phyloP scores from a whole-genome alignment of 2,113 vertebrate genomes.

The Orthonyx spaldingii region DNA sequence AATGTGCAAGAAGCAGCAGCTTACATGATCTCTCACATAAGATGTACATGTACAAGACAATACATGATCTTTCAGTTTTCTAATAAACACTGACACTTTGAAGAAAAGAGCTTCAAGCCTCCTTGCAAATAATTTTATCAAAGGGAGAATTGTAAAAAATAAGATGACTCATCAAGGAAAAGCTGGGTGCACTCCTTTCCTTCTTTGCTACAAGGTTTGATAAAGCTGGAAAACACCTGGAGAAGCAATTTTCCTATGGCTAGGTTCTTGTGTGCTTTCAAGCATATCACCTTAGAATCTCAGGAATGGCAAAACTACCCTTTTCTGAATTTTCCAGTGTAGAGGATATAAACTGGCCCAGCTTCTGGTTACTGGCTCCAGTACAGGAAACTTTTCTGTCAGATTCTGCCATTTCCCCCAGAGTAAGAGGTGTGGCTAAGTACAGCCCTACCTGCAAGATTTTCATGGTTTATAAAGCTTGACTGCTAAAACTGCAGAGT shows the following conservation, averaged over 20 bases:
- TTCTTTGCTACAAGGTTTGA: neutral
- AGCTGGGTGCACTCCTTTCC: neutral
- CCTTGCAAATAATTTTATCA: neutral
- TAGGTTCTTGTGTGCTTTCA: neutral
- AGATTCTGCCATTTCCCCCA: neutral
- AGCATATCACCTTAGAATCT: neutral
- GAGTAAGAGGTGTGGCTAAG: neutral
- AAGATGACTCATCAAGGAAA: neutral
- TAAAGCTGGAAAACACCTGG: neutral
- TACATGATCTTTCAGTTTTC: neutral
- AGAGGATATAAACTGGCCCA: neutral
- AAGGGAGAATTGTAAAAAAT: neutral
- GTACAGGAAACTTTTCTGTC: neutral
- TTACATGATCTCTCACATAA: neutral
- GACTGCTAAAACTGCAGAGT: neutral
- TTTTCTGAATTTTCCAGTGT: neutral
- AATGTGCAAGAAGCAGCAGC: neutral
- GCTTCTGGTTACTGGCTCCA: neutral
- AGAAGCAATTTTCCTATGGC: neutral
- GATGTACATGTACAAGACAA: neutral
- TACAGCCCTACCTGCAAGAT: neutral
- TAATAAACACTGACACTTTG: neutral
- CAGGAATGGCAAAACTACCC: neutral
- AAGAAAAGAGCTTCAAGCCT: neutral
- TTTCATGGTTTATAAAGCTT: neutral